These are phyloP conservation scores for Sepioteuthis lessoniana DNA, from an alignment of 2,888 invertebrate genomes.

Conservation along the genomic window DNA sequence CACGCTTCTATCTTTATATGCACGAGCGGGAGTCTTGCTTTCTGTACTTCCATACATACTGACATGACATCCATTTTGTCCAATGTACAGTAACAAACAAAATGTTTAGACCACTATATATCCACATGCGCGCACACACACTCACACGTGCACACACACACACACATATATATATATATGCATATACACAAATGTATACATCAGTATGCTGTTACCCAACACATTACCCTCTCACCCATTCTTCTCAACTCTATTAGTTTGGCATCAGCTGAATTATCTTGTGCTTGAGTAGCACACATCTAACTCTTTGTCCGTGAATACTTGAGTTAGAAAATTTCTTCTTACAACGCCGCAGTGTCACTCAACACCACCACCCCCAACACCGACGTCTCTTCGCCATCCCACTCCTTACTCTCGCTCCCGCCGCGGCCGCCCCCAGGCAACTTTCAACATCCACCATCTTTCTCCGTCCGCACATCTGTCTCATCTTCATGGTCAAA, in stretches of 20 bases:
- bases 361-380: too few species aligned
- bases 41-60: too few species aligned
- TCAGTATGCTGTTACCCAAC: too few species aligned
- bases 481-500: conserved; percentile 33
- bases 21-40: too few species aligned
- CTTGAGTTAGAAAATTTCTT: conserved; percentile 23
- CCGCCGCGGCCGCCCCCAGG: background rate
- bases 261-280: conserved; percentile 23
- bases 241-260: background rate
- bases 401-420: background rate
- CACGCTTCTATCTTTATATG: too few species aligned
- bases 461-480: background rate
- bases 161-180: too few species aligned
- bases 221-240: background rate
- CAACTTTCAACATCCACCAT: background rate
- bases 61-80: too few species aligned
- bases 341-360: background rate
- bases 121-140: too few species aligned
- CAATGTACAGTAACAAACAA: too few species aligned
- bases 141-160: too few species aligned
- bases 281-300: conserved; percentile 21
- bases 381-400: background rate
- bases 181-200: too few species aligned
- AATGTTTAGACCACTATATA: too few species aligned
- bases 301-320: conserved; percentile 21